These are phyloP conservation scores for Hoplodrina blanda DNA, from an alignment of 2,888 invertebrate genomes.

Conservation along the genomic window DNA sequence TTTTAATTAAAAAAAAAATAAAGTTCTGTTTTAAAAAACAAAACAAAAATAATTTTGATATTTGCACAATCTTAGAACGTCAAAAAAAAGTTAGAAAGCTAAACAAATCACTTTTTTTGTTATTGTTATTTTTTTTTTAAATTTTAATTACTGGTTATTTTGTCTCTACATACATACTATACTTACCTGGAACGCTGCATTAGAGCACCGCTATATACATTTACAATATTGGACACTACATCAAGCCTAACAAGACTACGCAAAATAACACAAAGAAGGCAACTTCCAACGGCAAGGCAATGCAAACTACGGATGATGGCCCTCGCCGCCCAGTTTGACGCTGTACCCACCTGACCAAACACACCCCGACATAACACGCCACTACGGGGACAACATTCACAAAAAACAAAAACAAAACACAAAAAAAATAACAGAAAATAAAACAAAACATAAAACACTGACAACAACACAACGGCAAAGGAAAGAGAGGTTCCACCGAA, in stretches of 20 bases:
- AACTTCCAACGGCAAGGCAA: slow-evolving; percentile 81
- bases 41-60: slow-evolving; percentile 55
- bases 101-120: slow-evolving; percentile 75
- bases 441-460: slow-evolving; percentile 77
- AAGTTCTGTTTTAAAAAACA: slow-evolving; percentile 9
- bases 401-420: slow-evolving; percentile 75
- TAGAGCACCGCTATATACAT: slow-evolving; percentile 79
- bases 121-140: slow-evolving; percentile 66
- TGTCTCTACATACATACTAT: slow-evolving; percentile 74
- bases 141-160: slow-evolving; percentile 68
- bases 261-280: slow-evolving; percentile 88
- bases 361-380: slow-evolving; percentile 80
- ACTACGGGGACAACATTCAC: slow-evolving; percentile 85
- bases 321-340: slow-evolving; percentile 82
- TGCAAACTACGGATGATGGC: slow-evolving; percentile 78
- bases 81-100: slow-evolving; percentile 81
- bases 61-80: slow-evolving; percentile 81
- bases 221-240: slow-evolving; percentile 82
- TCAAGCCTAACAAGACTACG: slow-evolving; percentile 87
- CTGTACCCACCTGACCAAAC: slow-evolving; percentile 83
- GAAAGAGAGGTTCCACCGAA: slow-evolving; percentile 82
- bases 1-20: slow-evolving; percentile 8
- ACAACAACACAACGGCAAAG: slow-evolving; percentile 88
- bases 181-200: slow-evolving; percentile 80
- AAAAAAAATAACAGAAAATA: slow-evolving; percentile 71